Evolutionary conservation across 2,113 vertebrate genomes (phyloP).

Genomic region (Cyanoliseus patagonus): DNA sequence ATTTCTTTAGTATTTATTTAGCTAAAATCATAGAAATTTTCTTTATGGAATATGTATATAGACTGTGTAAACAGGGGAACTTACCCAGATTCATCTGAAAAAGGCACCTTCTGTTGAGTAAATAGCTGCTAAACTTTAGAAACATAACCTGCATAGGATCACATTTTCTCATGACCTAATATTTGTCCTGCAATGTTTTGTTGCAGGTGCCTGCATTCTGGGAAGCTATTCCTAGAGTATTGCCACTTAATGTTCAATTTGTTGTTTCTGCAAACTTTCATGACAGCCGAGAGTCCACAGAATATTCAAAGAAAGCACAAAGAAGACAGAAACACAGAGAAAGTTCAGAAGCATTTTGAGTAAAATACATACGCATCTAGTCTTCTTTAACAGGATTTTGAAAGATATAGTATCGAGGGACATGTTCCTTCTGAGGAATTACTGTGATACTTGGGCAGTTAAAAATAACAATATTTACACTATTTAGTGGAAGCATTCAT

Average conservation of each 20-base stretch:
- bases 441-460: conserved; percentile 6
- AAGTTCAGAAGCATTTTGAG: background rate
- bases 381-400: background rate
- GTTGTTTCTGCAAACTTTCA: background rate
- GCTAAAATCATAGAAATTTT: background rate
- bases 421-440: background rate
- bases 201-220: background rate
- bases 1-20: background rate
- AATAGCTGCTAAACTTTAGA: background rate
- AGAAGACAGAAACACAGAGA: background rate
- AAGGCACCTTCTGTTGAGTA: background rate
- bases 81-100: background rate
- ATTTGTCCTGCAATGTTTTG: background rate
- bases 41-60: background rate
- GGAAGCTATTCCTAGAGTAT: background rate
- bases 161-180: background rate
- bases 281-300: background rate
- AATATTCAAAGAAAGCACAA: background rate
- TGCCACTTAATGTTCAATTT: background rate
- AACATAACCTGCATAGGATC: background rate
- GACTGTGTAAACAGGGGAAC: background rate
- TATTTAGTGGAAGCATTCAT: conserved; percentile 24
- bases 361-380: background rate
- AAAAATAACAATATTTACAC: conserved; percentile 22
- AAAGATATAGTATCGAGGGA: background rate